Evolutionary conservation across 2,113 vertebrate genomes (phyloP).

Genomic region (Odobenus rosmarus): DNA sequence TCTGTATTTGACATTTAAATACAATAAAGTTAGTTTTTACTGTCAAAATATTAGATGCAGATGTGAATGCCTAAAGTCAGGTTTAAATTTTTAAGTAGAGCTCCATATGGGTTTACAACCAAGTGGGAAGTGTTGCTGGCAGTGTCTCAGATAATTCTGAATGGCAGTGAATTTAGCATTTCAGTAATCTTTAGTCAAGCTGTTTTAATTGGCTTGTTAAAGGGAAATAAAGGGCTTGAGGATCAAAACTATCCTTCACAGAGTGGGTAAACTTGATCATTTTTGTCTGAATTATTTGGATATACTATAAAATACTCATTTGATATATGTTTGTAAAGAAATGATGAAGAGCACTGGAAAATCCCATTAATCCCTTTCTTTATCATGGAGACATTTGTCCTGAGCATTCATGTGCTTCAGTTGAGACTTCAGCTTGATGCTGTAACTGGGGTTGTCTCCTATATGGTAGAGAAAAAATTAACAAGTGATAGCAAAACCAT

Average conservation of each 20-base stretch:
- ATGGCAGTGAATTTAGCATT: slow-evolving; percentile 83
- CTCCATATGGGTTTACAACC: slow-evolving; percentile 79
- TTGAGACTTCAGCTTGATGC: slow-evolving; percentile 79
- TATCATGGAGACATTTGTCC: slow-evolving; percentile 73
- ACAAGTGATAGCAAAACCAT: slow-evolving; percentile 70
- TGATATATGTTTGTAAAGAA: slow-evolving; percentile 78
- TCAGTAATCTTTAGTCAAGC: slow-evolving; percentile 83
- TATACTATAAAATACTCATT: slow-evolving; percentile 73
- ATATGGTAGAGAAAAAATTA: slow-evolving; percentile 69
- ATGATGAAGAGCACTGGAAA: slow-evolving; percentile 74
- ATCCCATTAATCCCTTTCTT: slow-evolving; percentile 69
- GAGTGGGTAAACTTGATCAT: slow-evolving; percentile 78
- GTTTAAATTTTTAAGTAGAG: slow-evolving; percentile 84
- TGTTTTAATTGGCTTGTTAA: slow-evolving; percentile 85
- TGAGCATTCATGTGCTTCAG: slow-evolving; percentile 76
- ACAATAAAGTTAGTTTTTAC: slow-evolving; percentile 82
- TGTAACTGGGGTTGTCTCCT: slow-evolving; percentile 66
- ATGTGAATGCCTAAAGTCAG: slow-evolving; percentile 86
- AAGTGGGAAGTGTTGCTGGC: slow-evolving; percentile 63
- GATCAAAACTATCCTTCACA: slow-evolving; percentile 83
- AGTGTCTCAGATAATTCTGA: slow-evolving; percentile 68
- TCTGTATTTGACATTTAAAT: slow-evolving; percentile 76
- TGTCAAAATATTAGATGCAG: slow-evolving; percentile 86
- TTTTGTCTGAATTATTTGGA: slow-evolving; percentile 82
- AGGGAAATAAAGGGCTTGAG: slow-evolving; percentile 73